phyloP scores from a whole-genome alignment of 1,140 invertebrate species.

The Lepidurus couesii region DNA sequence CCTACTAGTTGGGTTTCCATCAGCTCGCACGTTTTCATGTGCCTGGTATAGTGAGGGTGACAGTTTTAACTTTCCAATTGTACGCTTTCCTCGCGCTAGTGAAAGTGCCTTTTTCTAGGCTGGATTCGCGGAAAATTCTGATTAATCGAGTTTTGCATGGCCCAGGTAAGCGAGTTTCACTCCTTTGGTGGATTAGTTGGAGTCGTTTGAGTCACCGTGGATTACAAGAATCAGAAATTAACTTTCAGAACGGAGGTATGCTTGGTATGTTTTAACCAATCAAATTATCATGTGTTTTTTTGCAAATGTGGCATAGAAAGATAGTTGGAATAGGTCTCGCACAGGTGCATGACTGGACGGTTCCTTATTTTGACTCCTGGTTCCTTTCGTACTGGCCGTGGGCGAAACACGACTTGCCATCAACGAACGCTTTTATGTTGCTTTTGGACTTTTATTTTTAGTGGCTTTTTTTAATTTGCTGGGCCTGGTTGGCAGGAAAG shows the following conservation, averaged over 20 bases:
- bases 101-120: background rate
- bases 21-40: no score
- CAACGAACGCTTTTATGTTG: constrained; percentile 5
- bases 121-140: background rate
- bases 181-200: background rate
- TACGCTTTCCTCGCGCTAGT: background rate
- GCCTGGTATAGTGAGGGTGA: no score
- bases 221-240: background rate
- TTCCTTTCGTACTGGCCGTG: background rate
- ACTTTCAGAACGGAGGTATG: background rate
- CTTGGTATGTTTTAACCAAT: background rate
- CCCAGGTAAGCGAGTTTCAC: background rate
- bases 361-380: background rate
- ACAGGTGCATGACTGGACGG: constrained; percentile 1
- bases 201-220: background rate
- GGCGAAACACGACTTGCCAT: background rate
- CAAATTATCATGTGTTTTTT: background rate
- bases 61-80: no score
- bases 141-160: background rate
- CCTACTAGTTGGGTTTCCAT: background rate
- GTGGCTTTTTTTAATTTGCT: background rate
- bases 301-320: background rate
- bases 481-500: background rate
- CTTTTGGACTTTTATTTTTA: background rate
- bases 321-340: background rate